Base-by-base conservation (phyloP, 2,888 invertebrate species). In the Ectemnius continuus region DNA sequence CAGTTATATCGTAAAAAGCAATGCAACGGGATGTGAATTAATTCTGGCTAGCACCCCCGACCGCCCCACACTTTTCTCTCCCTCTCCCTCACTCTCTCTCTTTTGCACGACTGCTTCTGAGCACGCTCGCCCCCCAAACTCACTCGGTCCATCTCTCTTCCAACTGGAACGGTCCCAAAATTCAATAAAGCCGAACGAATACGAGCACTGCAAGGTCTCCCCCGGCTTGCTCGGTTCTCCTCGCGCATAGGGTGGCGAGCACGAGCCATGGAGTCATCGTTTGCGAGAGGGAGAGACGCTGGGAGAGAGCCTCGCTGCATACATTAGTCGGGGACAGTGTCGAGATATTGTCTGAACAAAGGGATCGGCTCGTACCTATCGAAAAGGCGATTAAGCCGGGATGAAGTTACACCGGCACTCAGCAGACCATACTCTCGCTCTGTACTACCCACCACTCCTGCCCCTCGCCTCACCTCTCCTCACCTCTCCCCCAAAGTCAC, bases 1-100 rank as follows among this genome's bases (percentile, higher is more conserved):
- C 90, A 89, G 89, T 90, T 90, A 89, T 90, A 89, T 88, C 87
- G 87, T 90, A 90, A 90, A 91, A 90, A 89, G 89, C 88, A 87
- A 88, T 90, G 89, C 89, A 88, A 85, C 85, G 86, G 87, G 88
- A 87, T 87, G 88, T 86, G 89, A 88, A 90, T 90, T 89, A 90
- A 90, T 91, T 90, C 87, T 83, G 83, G 84, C 84, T 82, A 78
- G 84, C 85, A 81, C 84, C 81, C 83, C 83, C 36, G 59, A n/a
- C 70, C 71, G n/a, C 16, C 65, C 56, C 71, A 78, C 18, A 14
- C 70, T 70, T 72, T 65, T 36, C 61, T 68, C 74, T 69, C 70
- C 67, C 74, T 62, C 66, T n/a, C n/a, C 23, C 61, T 68, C 74
- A 67, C 70, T 60, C 47, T 73, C 75, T 23, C 71, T 66, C 76